A percentile compares a stretch with the other conserved stretches of the same genome.
Evolutionary conservation across 2,797 vertebrate species (phyloP).

Genomic region (Triplophysa yarkandensis): DNA sequence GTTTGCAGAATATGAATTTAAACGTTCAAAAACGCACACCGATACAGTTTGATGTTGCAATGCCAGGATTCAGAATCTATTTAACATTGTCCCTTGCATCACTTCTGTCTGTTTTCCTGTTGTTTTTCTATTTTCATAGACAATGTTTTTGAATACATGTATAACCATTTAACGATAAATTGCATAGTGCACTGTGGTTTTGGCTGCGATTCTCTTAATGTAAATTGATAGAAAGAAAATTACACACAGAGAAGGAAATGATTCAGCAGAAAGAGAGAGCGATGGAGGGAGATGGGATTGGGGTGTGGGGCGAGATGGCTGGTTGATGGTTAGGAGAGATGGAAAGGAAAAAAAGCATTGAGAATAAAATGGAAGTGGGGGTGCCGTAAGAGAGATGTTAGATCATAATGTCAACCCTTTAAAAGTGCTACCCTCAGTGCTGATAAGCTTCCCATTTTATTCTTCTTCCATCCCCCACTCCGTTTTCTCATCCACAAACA

Average conservation of each 20-base stretch:
- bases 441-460: constrained; percentile 34
- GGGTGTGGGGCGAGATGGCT: constrained; percentile 12
- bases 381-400: constrained; percentile 7
- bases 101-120: constrained; percentile 17
- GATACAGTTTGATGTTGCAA: not conserved
- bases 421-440: constrained; percentile 20
- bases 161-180: constrained; percentile 10
- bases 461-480: not conserved
- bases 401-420: constrained; percentile 46
- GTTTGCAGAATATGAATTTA: too few species aligned
- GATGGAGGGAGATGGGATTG: not conserved
- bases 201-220: constrained; percentile 24
- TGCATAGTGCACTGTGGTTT: constrained; percentile 3
- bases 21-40: constrained; percentile 2
- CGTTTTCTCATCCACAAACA: constrained; percentile 4
- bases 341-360: constrained; percentile 13
- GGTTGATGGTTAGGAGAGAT: constrained; percentile 18
- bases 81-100: not conserved
- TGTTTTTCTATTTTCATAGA: constrained; percentile 26
- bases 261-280: constrained; percentile 24
- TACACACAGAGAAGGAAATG: constrained; percentile 11
- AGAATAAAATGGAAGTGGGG: constrained; percentile 13
- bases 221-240: constrained; percentile 32
- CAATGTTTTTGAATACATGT: constrained; percentile 3
- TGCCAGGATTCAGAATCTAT: not conserved